Evolutionary conservation across 2,888 invertebrate genomes (phyloP), one percentile per base, ranked within the genome.

Genomic region (Tillus elongatus): DNA sequence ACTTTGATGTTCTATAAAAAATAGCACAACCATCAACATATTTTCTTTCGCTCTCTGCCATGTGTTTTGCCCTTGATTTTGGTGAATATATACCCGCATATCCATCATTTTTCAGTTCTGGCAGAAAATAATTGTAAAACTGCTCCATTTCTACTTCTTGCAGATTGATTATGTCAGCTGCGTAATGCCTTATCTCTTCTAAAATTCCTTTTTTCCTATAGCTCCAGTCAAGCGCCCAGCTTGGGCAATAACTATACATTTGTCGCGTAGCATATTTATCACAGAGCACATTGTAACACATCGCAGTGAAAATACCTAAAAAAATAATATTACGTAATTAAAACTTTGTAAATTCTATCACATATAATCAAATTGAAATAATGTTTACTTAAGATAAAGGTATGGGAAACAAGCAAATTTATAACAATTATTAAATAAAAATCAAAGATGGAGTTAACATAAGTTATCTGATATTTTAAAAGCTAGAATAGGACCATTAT

Each of bases 21-120:
- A 98, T 97, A 50, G 97, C 97, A 73, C 97, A 98, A 46, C 98
- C 98, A 64, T 98, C 98, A 36, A 98, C 98, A 68, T 88, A 92
- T 69, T 95, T 96, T 58, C 92, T 74, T 62, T 98, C 97, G 52
- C 86, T 82, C 60, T 96, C 96, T 2, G 82, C 79, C 97, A 98
- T 98, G 39, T 96, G 97, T 66, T 96, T 93, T 32, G 97, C 97
- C 39, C 98, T 77, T 1, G 96, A 95, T 68, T 98, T 98, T 1
- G 97, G 95, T 19, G 93, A 91, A 68, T 96, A 97, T 50, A 98
- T 95, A 14, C 97, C 97, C 53, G 88, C 83, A 63, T 88, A 90
- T 9, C 93, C 91, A 56, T 89, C 86, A 50, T 79, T 75, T 63
- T 91, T 89, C 43, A 98, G 70, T 67, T 97, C 95, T 0, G 95